Conservation (phyloP, 2,113 vertebrate genomes). For the Zingel zingel region DNA sequence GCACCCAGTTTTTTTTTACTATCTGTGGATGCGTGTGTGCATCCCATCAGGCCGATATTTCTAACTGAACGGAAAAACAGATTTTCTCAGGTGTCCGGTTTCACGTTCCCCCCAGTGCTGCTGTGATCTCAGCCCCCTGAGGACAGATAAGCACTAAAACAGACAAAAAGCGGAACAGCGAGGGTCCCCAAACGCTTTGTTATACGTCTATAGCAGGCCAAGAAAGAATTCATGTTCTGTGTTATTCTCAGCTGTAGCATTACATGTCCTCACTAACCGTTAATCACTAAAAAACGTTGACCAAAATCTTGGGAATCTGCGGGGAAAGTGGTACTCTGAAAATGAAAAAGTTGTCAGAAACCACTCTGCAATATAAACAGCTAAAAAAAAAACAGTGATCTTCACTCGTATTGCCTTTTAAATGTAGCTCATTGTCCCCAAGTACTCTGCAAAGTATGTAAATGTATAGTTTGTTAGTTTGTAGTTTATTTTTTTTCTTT, state of each 20-base stretch:
- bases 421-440: not conserved
- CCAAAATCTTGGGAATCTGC: not conserved
- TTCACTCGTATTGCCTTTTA: not conserved
- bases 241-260: not conserved
- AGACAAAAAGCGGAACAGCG: conserved; percentile 22
- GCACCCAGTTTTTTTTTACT: not conserved
- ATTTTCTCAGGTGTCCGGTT: conserved; percentile 54
- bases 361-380: not conserved
- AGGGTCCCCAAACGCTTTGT: conserved; percentile 19
- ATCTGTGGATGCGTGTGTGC: conserved; percentile 21
- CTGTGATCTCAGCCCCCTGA: conserved; percentile 35
- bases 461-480: not conserved
- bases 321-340: not conserved
- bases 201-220: too few species aligned
- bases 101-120: conserved; percentile 30
- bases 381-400: not conserved
- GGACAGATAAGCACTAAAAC: conserved; percentile 46
- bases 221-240: too few species aligned
- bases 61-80: conserved; percentile 55
- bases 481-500: not conserved
- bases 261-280: not conserved
- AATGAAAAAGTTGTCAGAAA: not conserved
- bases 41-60: conserved; percentile 23
- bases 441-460: not conserved
- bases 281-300: not conserved